Base-by-base conservation (phyloP, 2,797 vertebrate species). In the Poecilia gillii region DNA sequence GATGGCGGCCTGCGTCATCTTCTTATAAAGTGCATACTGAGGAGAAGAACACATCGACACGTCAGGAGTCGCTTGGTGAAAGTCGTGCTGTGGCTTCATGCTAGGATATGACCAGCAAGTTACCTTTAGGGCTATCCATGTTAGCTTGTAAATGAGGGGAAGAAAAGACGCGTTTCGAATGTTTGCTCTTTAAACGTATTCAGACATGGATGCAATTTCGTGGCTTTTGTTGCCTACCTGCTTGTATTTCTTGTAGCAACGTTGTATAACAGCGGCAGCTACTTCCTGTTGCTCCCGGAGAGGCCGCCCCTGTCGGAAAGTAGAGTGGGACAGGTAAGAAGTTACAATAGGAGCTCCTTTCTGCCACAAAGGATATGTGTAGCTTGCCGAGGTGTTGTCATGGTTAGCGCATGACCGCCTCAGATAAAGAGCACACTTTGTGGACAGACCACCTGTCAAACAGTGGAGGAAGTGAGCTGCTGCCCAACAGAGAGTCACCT, bases 111-210 rank as follows among this genome's bases (percentile, higher is more conserved):
- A 45, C n/a, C 81, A 72, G 23, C 55, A 78, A 43, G 51, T 79
- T 99, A 99, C 99, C 99, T 99, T 99, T 97, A 99, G 98, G 97
- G 98, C 99, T 99, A 99, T 99, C 99, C 99, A 99, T 97, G 99
- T 99, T 96, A 99, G 99, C 99, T 99, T 99, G 95, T 91, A 95
- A 96, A 95, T 93, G 28, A 64, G 59, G 59, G 53, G 83, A 87
- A 88, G 91, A 93, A 84, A 82, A 83, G 73, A 82, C 78, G 87
- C 36, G 62, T 77, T 89, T 84, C 90, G 81, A 88, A 89, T 84
- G 57, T 81, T 53, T 64, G 72, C 45, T 79, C 78, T 76, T 45
- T 66, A 72, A 33, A 39, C 33, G 41, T 20, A 74, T 20, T 28
- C 55, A 46, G 46, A 46, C 41, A 53, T 43, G 53, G 64, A 43